phyloP scores from a whole-genome alignment of 2,113 vertebrate species.

The Microcebus griseorufus region DNA sequence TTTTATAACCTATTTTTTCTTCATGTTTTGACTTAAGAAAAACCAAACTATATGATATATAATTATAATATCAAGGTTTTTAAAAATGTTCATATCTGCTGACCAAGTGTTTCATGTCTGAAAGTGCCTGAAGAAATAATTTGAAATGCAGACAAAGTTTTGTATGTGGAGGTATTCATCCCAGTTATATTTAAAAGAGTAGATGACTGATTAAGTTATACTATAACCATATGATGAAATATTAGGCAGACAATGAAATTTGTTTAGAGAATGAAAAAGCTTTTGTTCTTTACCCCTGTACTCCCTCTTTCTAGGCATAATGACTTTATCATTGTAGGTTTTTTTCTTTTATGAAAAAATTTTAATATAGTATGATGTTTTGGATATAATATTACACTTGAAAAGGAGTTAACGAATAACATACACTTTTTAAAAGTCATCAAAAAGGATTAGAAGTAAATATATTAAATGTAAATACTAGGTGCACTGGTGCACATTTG shows the following conservation, averaged over 20 bases:
- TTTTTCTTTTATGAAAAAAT: not conserved
- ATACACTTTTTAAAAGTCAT: not conserved
- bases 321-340: not conserved
- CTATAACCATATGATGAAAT: not conserved
- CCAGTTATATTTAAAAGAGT: not conserved
- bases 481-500: not conserved
- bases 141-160: not conserved
- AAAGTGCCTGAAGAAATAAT: not conserved
- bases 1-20: not conserved
- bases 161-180: not conserved
- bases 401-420: not conserved
- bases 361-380: not conserved
- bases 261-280: not conserved
- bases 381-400: not conserved
- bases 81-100: not conserved
- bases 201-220: not conserved
- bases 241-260: not conserved
- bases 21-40: constrained; percentile 20
- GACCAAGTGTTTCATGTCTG: not conserved
- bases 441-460: not conserved
- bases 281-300: not conserved
- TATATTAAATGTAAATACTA: not conserved
- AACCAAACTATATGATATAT: not conserved
- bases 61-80: not conserved
- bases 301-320: not conserved